phyloP scores from a whole-genome alignment of 2,113 vertebrate species.

The Phalacrocorax pelagicus region DNA sequence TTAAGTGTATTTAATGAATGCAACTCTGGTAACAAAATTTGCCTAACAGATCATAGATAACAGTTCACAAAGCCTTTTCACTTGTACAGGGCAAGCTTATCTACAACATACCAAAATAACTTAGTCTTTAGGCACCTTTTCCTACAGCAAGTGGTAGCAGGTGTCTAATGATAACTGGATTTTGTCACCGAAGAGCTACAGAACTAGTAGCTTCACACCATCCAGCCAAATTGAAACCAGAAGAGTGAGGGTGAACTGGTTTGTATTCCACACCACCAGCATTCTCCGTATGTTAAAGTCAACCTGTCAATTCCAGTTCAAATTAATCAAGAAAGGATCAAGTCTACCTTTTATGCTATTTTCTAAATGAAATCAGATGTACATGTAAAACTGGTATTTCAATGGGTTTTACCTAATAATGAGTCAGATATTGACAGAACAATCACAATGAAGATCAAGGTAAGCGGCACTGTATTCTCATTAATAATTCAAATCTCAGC shows the following conservation, averaged over 20 bases:
- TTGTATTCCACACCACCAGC: not conserved
- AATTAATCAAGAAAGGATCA: not conserved
- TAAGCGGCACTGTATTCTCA: slow-evolving; percentile 21
- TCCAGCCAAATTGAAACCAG: not conserved
- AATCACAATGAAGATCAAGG: slow-evolving; percentile 27
- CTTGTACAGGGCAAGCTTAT: not conserved
- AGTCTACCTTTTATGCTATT: not conserved
- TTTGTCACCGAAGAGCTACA: not conserved
- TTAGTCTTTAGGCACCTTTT: not conserved
- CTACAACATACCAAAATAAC: not conserved
- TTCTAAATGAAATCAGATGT: slow-evolving; percentile 44
- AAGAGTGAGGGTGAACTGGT: not conserved
- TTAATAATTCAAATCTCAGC: slow-evolving; percentile 49
- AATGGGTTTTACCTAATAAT: slow-evolving; percentile 21
- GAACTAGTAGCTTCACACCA: not conserved
- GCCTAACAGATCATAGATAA: not conserved
- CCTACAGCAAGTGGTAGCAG: not conserved
- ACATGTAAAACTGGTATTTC: slow-evolving; percentile 43
- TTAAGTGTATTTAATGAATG: not conserved
- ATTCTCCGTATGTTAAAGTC: not conserved
- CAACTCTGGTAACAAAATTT: not conserved
- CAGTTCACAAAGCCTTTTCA: not conserved
- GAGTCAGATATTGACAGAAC: slow-evolving; percentile 22
- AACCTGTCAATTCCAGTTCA: not conserved
- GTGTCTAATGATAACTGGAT: not conserved